These are phyloP conservation scores for Venustoraphidia nigricollis DNA, from an alignment of 2,888 invertebrate species.

Conservation along the genomic window DNA sequence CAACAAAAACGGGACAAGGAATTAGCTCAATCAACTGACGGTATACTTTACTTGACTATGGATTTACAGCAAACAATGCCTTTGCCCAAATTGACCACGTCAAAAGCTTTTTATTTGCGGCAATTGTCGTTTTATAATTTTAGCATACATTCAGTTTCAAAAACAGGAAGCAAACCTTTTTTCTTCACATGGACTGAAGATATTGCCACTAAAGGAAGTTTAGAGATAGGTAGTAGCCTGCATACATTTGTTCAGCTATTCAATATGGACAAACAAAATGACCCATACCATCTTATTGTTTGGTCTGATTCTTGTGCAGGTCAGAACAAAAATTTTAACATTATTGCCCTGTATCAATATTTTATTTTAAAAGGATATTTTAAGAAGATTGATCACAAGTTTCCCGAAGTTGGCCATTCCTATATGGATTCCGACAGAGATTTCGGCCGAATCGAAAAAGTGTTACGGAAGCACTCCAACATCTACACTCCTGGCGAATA, in stretches of 20 bases:
- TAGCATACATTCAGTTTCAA: constrained; percentile 9
- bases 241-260: constrained; percentile 8
- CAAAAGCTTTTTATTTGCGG: constrained; percentile 12
- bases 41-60: constrained; percentile 9
- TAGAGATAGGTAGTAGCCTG: constrained; percentile 13
- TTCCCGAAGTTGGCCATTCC: constrained; percentile 19
- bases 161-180: constrained; percentile 4
- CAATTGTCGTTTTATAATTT: constrained; percentile 15
- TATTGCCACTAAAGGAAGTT: constrained; percentile 10
- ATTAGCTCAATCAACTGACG: too few relatives aligned
- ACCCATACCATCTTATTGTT: constrained; percentile 9
- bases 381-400: constrained; percentile 16
- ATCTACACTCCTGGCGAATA: constrained; percentile 12
- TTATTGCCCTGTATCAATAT: constrained; percentile 11
- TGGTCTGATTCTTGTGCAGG: constrained; percentile 15
- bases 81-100: constrained; percentile 11
- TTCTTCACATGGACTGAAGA: constrained; percentile 13
- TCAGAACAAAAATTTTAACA: constrained; percentile 14
- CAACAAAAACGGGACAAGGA: too few relatives aligned
- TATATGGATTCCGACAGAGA: constrained; percentile 19
- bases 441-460: constrained; percentile 19
- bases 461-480: constrained; percentile 16
- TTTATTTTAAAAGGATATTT: constrained; percentile 14
- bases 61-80: constrained; percentile 14
- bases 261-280: constrained; percentile 5